Conservation (phyloP, 2,797 vertebrate genomes). For the Lophius americanus region DNA sequence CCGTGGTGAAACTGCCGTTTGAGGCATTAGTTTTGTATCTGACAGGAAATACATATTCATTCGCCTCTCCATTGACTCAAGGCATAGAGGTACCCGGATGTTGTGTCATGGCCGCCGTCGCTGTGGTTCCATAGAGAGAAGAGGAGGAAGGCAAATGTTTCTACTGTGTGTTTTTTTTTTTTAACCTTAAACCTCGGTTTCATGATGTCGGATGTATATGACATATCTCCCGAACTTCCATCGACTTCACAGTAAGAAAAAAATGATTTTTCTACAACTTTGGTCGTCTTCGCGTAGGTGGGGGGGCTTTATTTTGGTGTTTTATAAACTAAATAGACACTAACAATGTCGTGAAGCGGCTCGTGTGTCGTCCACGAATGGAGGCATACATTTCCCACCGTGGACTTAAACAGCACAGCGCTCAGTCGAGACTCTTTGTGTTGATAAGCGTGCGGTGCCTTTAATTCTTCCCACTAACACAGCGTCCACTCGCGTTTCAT, state of each 20-base stretch:
- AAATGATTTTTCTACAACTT: slow-evolving; percentile 57
- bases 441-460: slow-evolving; percentile 18
- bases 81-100: slow-evolving; percentile 89
- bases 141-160: slow-evolving; percentile 84
- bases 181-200: slow-evolving; percentile 10
- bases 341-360: slow-evolving; percentile 25
- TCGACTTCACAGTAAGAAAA: slow-evolving; percentile 65
- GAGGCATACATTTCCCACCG: neutral
- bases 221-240: slow-evolving; percentile 47
- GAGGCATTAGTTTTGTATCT: slow-evolving; percentile 58
- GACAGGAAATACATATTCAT: slow-evolving; percentile 78
- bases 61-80: slow-evolving; percentile 73
- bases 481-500: slow-evolving; percentile 37
- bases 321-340: slow-evolving; percentile 52
- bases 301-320: slow-evolving; percentile 65
- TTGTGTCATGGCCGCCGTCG: slow-evolving; percentile 94
- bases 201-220: slow-evolving; percentile 34
- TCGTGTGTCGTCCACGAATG: neutral
- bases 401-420: neutral
- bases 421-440: slow-evolving; percentile 3
- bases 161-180: slow-evolving; percentile 40
- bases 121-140: slow-evolving; percentile 84
- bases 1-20: neutral
- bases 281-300: slow-evolving; percentile 67
- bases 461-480: slow-evolving; percentile 35